Base-by-base conservation (phyloP, 2,113 vertebrate species). In the Odocoileus virginianus region DNA sequence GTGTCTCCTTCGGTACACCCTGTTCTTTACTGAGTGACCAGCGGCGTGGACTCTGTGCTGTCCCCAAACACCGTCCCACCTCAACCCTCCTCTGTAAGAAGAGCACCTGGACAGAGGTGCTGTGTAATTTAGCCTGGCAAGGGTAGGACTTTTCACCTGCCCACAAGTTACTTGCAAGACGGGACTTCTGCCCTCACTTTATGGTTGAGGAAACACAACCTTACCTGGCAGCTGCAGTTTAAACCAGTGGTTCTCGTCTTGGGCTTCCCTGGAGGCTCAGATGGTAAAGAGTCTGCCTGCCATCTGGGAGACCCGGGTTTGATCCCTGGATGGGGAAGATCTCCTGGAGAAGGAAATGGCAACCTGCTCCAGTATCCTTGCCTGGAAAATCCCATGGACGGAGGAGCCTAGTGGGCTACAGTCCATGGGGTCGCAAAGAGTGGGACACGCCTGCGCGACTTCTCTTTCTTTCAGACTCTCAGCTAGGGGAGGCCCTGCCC, bases 21-120 rank as follows among this genome's bases (percentile, higher is more conserved):
- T 0, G 4, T 15, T 3, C 12, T 86, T 36, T 2, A 12, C 1
- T 1, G n/a, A 21, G 54, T 11, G 19, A 8, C 21, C 7, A 30
- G 79, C 9, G 3, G 28, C 9, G 6, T 57, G 1, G 84, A 28
- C 0, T 1, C 45, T 0, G 25, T 6, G 19, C 15, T 12, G 10
- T 54, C 67, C 33, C 25, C 28, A 10, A 0, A 45, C 10, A 15
- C 7, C 0, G 0, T 2, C 36, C 19, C 10, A 0, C n/a, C 3
- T 36, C n/a, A 23, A 17, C 58, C 0, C 40, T 9, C 13, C 47
- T 25, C 5, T 12, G 5, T 27, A 2, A 25, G 21, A 6, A 40
- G 15, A n/a, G 1, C 3, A 7, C 28, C n/a, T 7, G 50, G 43
- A 33, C 12, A 6, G 6, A 2, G 23, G 7, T 8, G 5, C 30